These are phyloP conservation scores for Hydractinia echinata DNA, from an alignment of 30 jellyfish, hydroid and myxozoan genomes.

Conservation along the genomic window DNA sequence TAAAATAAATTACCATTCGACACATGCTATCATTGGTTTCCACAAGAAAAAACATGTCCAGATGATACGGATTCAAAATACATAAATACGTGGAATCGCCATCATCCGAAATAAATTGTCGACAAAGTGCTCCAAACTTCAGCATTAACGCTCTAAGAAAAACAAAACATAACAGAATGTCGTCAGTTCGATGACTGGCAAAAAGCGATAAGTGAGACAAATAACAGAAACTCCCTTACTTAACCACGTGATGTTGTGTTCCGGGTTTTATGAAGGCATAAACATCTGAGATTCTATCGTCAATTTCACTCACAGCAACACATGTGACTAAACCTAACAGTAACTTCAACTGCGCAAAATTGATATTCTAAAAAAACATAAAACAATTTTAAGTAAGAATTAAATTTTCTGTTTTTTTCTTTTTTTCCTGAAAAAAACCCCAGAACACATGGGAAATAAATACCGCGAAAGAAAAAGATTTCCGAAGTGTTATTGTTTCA, in stretches of 20 bases:
- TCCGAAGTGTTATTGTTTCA: no score
- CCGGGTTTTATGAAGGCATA: slow-evolving; percentile 28
- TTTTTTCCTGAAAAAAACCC: no score
- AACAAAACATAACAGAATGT: no score
- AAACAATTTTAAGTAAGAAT: no score
- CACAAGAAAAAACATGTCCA: slow-evolving; percentile 82
- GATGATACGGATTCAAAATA: slow-evolving; percentile 58
- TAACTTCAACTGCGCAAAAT: slow-evolving; percentile 42
- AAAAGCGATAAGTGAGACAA: background rate
- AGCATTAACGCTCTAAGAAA: slow-evolving; percentile 45
- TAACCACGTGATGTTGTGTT: slow-evolving; percentile 8
- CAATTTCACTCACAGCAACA: slow-evolving; percentile 42
- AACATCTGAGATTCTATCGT: slow-evolving; percentile 40
- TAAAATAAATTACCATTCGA: slow-evolving; percentile 18
- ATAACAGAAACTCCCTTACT: background rate
- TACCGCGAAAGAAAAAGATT: no score
- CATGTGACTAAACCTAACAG: slow-evolving; percentile 50
- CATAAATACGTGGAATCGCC: slow-evolving; percentile 50
- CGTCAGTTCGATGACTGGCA: no score
- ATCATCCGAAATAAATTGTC: slow-evolving; percentile 70
- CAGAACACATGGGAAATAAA: no score
- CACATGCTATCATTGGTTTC: slow-evolving; percentile 36
- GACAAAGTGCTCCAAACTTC: slow-evolving; percentile 54
- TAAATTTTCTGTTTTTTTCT: no score
- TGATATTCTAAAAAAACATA: slow-evolving; percentile 30